phyloP scores from a whole-genome alignment of 2,113 vertebrate genomes.

The Oreotragus oreotragus region DNA sequence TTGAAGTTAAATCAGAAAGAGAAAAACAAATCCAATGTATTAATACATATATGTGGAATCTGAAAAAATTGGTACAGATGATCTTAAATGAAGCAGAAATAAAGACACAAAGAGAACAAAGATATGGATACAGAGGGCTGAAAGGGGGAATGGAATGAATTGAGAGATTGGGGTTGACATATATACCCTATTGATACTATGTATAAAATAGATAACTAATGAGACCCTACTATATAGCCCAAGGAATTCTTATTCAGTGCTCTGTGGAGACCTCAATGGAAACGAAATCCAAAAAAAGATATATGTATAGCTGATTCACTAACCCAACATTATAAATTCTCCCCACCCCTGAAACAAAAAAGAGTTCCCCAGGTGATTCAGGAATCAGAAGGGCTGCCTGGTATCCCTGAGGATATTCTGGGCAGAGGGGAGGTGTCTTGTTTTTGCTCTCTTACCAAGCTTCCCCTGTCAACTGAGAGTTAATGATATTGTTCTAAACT shows the following conservation, averaged over 20 bases:
- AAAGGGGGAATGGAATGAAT: neutral
- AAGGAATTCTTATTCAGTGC: neutral
- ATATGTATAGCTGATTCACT: neutral
- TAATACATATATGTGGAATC: neutral
- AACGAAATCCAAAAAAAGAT: neutral
- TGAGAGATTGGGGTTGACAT: neutral
- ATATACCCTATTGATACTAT: neutral
- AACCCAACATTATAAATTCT: neutral
- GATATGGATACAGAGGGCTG: neutral
- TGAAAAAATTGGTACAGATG: neutral
- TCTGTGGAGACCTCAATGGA: neutral
- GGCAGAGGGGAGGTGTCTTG: accelerated
- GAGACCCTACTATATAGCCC: neutral
- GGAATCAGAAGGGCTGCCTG: neutral
- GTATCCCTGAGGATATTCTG: neutral
- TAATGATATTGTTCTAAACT: neutral
- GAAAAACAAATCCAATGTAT: neutral
- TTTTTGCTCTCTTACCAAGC: neutral
- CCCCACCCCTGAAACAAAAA: neutral
- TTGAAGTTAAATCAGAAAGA: neutral
- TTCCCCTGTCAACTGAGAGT: neutral
- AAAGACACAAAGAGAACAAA: neutral
- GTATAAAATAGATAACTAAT: neutral
- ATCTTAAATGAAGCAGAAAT: neutral
- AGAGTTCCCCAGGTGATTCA: neutral